Evolutionary conservation across 2,888 invertebrate genomes (phyloP), one percentile per base, ranked within the genome.

Genomic region (Geotrupes spiniger): DNA sequence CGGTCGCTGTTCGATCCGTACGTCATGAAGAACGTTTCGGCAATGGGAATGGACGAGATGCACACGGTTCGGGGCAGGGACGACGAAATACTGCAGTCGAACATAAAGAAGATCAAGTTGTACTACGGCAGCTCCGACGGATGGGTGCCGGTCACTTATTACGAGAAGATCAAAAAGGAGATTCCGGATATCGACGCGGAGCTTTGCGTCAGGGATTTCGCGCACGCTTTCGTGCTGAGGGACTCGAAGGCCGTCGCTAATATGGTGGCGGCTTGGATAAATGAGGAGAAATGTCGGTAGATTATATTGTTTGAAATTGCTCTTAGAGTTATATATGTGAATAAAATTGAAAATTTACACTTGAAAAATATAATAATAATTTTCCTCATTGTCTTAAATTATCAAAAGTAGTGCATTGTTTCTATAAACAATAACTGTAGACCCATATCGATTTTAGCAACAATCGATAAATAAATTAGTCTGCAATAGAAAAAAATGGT

Each of bases 161-260:
- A 82, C 64, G 73, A 83, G 16, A 81, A 85, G 52, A 70, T 95
- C 46, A 79, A 76, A 53, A 59, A 69, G 10, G 72, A 73, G 43
- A 78, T 84, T 65, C 85, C 85, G 0, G 70, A 78, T 42, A 72
- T 82, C 2, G 78, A 85, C 53, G 80, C 82, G 2, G 69, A 78
- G 50, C 63, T 86, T 14, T 85, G 84, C 64, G 72, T 75, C 10
- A 70, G 78, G 37, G 77, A 79, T 14, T 79, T 80, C 59, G 76
- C 79, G 27, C 95, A 95, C 73, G 84, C 89, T 2, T 95, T 92
- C 79, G 90, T 93, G 2, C 67, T 94, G 28, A 76, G 78, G 36
- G 74, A 78, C 28, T 82, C 85, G 2, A 68, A 73, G 38, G 72
- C 73, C 56, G 78, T 89, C 63, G 87, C 63, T n/a, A 48, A 55